These are phyloP conservation scores for Drosophila phalerata DNA, from an alignment of 2,888 invertebrate species.

Conservation along the genomic window DNA sequence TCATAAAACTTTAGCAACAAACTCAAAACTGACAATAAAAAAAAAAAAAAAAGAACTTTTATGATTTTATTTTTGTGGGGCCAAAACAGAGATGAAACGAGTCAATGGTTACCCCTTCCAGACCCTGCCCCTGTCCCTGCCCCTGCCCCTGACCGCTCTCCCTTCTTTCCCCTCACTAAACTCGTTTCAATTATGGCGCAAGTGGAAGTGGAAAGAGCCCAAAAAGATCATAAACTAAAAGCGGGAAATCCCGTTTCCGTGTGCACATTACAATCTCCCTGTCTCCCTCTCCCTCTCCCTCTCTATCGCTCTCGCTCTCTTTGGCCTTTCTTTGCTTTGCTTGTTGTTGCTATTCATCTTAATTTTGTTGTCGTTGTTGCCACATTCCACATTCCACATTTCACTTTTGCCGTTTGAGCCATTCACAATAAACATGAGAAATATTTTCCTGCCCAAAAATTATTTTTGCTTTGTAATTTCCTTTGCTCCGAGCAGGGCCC, in stretches of 20 bases:
- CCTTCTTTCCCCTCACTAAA: conserved; percentile 10
- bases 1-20: conserved; percentile 33
- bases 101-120: conserved; percentile 2
- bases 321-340: conserved; percentile 6
- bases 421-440: conserved; percentile 44
- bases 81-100: conserved; percentile 2
- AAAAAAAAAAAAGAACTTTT: conserved; percentile 1
- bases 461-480: conserved; percentile 57
- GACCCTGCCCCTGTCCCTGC: no score
- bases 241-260: conserved; percentile 55
- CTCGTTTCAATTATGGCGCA: conserved; percentile 59
- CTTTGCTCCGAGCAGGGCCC: conserved; percentile 15
- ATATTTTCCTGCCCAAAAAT: conserved; percentile 49
- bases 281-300: not conserved
- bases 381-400: conserved; percentile 17
- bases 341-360: conserved; percentile 4
- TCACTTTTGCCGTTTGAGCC: conserved; percentile 23
- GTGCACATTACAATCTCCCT: conserved; percentile 34
- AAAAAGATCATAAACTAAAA: conserved; percentile 51
- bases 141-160: not conserved
- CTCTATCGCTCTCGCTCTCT: not conserved
- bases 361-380: conserved; percentile 8
- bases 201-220: conserved; percentile 20
- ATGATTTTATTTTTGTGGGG: conserved; percentile 2
- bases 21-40: conserved; percentile 20